These are phyloP conservation scores for Sussaba pulchella DNA, from an alignment of 2,888 invertebrate species.

Conservation along the genomic window DNA sequence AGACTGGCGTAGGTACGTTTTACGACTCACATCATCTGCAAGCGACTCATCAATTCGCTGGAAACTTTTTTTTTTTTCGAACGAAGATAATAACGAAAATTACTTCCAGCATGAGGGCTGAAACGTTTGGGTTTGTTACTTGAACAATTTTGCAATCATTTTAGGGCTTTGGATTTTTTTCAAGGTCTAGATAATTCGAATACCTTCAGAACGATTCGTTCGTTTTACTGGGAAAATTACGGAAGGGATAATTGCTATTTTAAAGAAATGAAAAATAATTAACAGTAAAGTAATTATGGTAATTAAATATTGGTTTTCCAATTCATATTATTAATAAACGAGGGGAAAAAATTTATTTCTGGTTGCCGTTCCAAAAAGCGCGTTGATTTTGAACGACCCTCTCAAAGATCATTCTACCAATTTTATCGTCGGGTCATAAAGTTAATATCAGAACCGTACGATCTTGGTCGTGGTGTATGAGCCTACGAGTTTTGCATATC, in stretches of 20 bases:
- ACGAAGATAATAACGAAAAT: conserved; percentile 23
- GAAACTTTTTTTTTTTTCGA: conserved; percentile 25
- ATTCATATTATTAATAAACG: no score
- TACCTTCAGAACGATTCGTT: neutral
- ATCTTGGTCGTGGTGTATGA: conserved; percentile 41
- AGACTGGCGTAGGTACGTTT: conserved; percentile 24
- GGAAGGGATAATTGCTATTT: no score
- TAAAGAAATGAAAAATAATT: no score
- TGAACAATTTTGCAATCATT: neutral
- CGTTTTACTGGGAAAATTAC: no score
- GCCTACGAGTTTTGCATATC: conserved; percentile 41
- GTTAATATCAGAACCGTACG: conserved; percentile 25
- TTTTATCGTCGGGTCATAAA: conserved; percentile 37
- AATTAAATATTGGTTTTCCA: no score
- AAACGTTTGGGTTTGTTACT: neutral
- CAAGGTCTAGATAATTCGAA: neutral
- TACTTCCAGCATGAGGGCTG: conserved; percentile 2
- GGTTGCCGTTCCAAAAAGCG: no score
- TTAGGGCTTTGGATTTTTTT: neutral
- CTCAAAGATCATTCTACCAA: no score
- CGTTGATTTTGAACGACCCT: no score
- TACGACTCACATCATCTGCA: conserved; percentile 49
- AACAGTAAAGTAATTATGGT: no score
- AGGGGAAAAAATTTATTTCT: no score
- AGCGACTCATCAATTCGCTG: conserved; percentile 4